Base-by-base conservation (phyloP, 2,113 vertebrate species). In the Neomonachus schauinslandi region DNA sequence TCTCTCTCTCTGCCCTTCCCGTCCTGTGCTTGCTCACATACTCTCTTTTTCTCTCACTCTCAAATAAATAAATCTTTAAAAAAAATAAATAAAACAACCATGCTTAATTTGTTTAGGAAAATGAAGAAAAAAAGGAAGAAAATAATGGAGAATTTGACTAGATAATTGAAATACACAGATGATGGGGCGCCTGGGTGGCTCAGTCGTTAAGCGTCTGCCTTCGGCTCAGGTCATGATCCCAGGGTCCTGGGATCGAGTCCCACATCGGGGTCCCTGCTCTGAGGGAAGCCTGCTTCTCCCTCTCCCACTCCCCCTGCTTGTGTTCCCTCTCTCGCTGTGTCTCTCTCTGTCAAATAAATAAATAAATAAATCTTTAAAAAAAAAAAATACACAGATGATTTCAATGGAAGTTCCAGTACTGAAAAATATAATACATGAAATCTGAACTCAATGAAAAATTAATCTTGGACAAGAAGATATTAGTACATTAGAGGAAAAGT, bases 61-160 rank as follows among this genome's bases (percentile, higher is more conserved):
- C 7, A 67, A 69, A 59, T 59, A 57, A 57, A 33, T 33, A 15
- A 67, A 3, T n/a, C 65, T 9, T 69, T 7, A 65, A 67, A 67
- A 67, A 16, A 67, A 67, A 33, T 28, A 63, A 63, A 31, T 59
- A 74, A 80, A 65, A 83, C 28, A 93, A 21, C 4, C 21, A 10
- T 74, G 22, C 69, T 36, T 95, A 49, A 69, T 90, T 88, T 79
- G 22, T 88, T 97, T 7, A 72, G 36, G 55, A 79, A 74, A 93
- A 79, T 79, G 10, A 80, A 89, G 24, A 5, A 69, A 76, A 67
- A 91, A 33, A 89, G 36, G 8, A 77, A 86, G 36, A 95, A 74
- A 94, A 86, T 86, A 94, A 69, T 91, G n/a, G 42, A 81, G 31
- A 94, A 28, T 97, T 92, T 97, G 21, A 74, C 18, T 9, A 39